Conservation (phyloP, 2,113 vertebrate genomes). For the Illadopsis cleaveri region DNA sequence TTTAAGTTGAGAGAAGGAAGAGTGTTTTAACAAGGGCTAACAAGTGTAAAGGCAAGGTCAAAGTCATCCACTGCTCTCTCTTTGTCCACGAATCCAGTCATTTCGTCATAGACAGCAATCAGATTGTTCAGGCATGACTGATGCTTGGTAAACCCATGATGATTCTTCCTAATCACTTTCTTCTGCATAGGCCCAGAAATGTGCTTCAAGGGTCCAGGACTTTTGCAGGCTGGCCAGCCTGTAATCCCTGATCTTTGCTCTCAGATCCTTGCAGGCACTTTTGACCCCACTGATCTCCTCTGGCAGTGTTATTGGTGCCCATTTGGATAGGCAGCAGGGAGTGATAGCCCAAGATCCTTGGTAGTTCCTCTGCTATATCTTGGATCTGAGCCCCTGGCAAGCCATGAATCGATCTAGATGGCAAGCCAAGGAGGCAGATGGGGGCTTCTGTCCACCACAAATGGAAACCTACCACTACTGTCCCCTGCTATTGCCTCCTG, state of each 20-base stretch:
- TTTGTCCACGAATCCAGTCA: neutral
- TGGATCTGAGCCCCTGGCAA: neutral
- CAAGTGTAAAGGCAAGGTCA: neutral
- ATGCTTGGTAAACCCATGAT: neutral
- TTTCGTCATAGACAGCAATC: neutral
- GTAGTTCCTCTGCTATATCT: neutral
- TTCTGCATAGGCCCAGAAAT: neutral
- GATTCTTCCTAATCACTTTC: neutral
- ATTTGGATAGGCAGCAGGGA: neutral
- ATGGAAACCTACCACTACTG: neutral
- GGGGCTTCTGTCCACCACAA: neutral
- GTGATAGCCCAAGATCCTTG: neutral
- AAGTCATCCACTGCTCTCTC: neutral
- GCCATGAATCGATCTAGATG: neutral
- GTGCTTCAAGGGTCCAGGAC: neutral
- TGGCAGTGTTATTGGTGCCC: neutral
- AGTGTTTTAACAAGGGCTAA: neutral
- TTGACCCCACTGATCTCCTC: neutral
- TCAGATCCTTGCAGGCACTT: neutral
- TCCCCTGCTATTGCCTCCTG: neutral
- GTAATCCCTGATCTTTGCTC: neutral
- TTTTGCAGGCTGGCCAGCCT: neutral
- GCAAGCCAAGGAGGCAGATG: constrained; percentile 15
- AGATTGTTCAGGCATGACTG: neutral
- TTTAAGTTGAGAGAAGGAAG: neutral